A percentile compares a stretch with the other conserved stretches of the same genome.
Evolutionary conservation across 2,113 vertebrate genomes (phyloP).

Genomic region (Myrmecobius fasciatus): DNA sequence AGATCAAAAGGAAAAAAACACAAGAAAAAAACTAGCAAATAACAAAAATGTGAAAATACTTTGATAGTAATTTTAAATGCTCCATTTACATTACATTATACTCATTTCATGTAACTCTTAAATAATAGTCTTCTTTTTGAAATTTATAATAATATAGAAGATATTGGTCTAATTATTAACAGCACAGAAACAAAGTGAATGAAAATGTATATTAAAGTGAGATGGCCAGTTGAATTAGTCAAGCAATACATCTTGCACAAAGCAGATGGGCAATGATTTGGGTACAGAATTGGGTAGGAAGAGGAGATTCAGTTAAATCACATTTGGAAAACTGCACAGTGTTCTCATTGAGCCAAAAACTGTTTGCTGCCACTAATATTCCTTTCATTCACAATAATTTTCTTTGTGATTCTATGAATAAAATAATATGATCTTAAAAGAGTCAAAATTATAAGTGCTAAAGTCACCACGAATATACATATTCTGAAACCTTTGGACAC

Average conservation of each 20-base stretch:
- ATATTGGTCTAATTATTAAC: not conserved
- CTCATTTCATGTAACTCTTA: not conserved
- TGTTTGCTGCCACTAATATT: not conserved
- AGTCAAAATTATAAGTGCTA: not conserved
- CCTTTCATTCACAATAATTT: not conserved
- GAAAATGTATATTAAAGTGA: not conserved
- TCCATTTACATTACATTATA: not conserved
- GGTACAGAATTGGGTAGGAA: not conserved
- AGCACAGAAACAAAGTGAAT: not conserved
- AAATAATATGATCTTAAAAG: not conserved
- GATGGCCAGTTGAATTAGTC: not conserved
- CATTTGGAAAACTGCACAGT: not conserved
- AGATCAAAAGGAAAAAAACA: too few relatives aligned
- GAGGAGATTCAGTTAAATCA: not conserved
- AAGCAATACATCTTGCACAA: not conserved
- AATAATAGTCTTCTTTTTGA: not conserved
- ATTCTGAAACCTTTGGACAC: not conserved
- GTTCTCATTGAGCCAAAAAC: not conserved
- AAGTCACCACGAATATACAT: not conserved
- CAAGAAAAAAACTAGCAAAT: too few relatives aligned
- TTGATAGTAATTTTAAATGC: not conserved
- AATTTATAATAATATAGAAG: not conserved
- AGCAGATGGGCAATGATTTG: not conserved
- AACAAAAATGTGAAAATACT: too few relatives aligned
- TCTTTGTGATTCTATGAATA: not conserved